phyloP scores from a whole-genome alignment of 92 coral and sea anemone genomes.

The Phenganax marumi region DNA sequence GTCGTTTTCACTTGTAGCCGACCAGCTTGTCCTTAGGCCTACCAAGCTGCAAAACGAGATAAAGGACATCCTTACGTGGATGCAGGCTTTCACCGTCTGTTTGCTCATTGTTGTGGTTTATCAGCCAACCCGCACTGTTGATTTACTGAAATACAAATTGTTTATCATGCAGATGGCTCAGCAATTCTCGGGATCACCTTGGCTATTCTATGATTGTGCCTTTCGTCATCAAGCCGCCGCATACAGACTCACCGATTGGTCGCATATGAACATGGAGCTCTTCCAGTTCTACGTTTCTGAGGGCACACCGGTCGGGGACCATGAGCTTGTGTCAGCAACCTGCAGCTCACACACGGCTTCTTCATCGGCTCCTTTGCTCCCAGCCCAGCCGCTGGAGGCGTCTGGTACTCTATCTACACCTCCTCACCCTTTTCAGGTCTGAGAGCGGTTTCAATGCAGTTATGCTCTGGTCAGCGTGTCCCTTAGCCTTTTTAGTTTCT shows the following conservation, averaged over 20 bases:
- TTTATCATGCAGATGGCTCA: not conserved
- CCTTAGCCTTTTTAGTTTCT: not conserved
- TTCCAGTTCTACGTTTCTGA: too few species aligned
- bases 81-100: not conserved
- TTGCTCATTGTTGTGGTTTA: too few species aligned
- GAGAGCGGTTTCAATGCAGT: not conserved
- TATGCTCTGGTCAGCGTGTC: not conserved
- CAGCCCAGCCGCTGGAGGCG: not conserved
- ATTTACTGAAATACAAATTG: not conserved
- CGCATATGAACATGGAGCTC: too few species aligned
- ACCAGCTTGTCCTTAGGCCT: too few species aligned
- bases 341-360: too few species aligned
- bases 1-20: too few species aligned
- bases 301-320: too few species aligned
- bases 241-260: too few species aligned
- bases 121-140: not conserved
- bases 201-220: not conserved
- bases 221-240: too few species aligned
- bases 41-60: too few species aligned
- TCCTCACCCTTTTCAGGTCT: not conserved
- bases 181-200: not conserved
- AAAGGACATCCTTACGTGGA: not conserved
- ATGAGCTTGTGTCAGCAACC: too few species aligned
- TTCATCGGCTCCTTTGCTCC: not conserved
- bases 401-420: not conserved